Base-by-base conservation (phyloP, 2,797 vertebrate species). In the Ctenosaura bakeri region DNA sequence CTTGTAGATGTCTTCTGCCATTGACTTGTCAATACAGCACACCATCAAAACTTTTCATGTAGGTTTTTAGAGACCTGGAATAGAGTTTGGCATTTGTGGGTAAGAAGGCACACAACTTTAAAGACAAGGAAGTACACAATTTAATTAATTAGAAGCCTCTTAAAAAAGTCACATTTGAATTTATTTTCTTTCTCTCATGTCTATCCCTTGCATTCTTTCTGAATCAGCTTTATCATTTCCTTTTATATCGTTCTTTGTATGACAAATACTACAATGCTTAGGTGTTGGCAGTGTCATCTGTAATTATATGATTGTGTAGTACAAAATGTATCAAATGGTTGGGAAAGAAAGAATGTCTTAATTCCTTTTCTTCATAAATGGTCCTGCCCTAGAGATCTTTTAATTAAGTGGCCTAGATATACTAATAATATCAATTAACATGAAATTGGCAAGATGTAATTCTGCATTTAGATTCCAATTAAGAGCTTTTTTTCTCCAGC, bases 331-430 rank as follows among this genome's bases (percentile, higher is more conserved):
- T 59, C 50, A 74, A 76, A 4, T 0, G 0, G 3, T 74, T 84
- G 32, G 14, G 35, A 87, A 90, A 92, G 18, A 20, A 82, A 1
- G 6, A 74, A 77, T 46, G 4, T 89, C 77, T 80, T 88, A 76
- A n/a, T 64, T 95, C 56, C 79, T 92, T 69, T 71, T 92, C 92
- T 84, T 85, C 74, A 90, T 90, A 32, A 87, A 83, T 89, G 86
- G 85, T 35, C 59, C 92, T 95, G 92, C 90, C 90, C 93, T 94
- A 93, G 92, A 94, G 94, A 94, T 91, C 78, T 50, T 95, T 92
- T 91, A 94, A 92, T 94, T 91, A 91, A 95, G 83, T 90, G 91
- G 92, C 95, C 91, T 93, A 95, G 71, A 86, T 95, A 81, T 81
- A 93, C 93, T 92, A 92, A 91, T 91, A 89, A 74, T 91, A 93